Base-by-base conservation (phyloP, 53 echinoderm and acorn worm genomes). In the Pentamera pediparva region DNA sequence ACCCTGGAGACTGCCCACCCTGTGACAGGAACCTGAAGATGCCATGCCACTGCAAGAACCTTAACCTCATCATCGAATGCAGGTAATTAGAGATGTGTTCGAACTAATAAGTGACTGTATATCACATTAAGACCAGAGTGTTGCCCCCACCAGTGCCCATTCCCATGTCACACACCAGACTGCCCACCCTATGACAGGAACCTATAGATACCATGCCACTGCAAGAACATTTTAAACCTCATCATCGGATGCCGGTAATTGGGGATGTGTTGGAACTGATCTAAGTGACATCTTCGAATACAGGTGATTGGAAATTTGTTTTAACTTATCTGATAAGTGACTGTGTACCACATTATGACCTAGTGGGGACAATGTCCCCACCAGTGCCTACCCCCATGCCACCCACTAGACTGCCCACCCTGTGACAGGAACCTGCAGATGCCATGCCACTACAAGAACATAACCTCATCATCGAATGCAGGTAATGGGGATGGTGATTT, bases 161-260 rank as follows among this genome's bases (percentile, higher is more conserved):
- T 77, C 10, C 88, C 91, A 4, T 96, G 98, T 62, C 98, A 96
- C 34, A 54, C 85, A 8, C 85, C 81, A 18, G 75, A 50, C 6
- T 96, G 98, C 43, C 90, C 90, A 28, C 61, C 77, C 20, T 96
- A 91, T 32, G 79, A 82, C 29, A 69, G 82, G 69, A 91, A 73
- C 40, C 70, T 79, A 19, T 79, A 77, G 64, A 67, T 82, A 20
- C 59, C 80, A 25, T 96, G 98, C 35, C 91, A 96, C 54, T 96
- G 98, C 39, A 85, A 83, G 61, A 78, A 54, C 47, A 88, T 88
- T n/a, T n/a, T n/a, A n/a, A 34, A 81, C 32, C 65, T 96, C 12
- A 79, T 88, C 43, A 73, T 91, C n/a, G 88, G 91, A 21, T 96
- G 98, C 91, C 75, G 81, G 98, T 96, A 64, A 67, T 83, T 54